Percentiles rank a stretch among this genome's conserved stretches.
Evolutionary conservation across 2,797 vertebrate species (phyloP).

Genomic region (Carapus acus): DNA sequence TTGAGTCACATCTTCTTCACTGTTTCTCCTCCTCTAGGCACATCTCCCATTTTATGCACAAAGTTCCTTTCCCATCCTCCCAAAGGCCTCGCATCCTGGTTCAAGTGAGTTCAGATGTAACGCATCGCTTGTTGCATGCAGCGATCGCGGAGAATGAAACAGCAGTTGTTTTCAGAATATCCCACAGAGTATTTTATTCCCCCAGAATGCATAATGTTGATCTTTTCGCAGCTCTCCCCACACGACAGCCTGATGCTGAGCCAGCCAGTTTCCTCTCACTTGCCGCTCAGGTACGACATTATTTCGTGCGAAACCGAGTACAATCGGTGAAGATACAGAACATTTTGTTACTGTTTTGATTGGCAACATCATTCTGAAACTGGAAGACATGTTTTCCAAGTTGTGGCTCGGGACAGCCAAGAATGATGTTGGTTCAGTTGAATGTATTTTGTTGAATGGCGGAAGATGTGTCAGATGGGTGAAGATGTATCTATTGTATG

Average conservation of each 20-base stretch:
- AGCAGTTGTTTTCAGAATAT: slow-evolving; percentile 4
- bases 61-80: slow-evolving; percentile 95
- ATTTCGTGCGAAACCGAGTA: background rate
- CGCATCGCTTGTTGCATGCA: background rate
- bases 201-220: slow-evolving; percentile 33
- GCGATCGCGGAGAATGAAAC: slow-evolving; percentile 1
- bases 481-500: background rate
- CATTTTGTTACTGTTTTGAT: too few species aligned
- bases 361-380: too few species aligned
- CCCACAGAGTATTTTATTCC: slow-evolving; percentile 8
- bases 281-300: slow-evolving; percentile 82
- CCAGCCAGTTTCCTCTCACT: slow-evolving; percentile 93
- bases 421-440: background rate
- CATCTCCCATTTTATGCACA: slow-evolving; percentile 98
- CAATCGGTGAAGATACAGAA: too few species aligned
- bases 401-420: too few species aligned
- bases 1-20: too few species aligned
- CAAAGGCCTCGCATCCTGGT: slow-evolving; percentile 96
- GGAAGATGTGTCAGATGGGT: too few species aligned
- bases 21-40: slow-evolving; percentile 74
- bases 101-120: slow-evolving; percentile 74
- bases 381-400: too few species aligned
- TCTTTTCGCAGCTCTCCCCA: slow-evolving; percentile 82
- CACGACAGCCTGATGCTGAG: slow-evolving; percentile 96
- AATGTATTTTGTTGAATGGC: too few species aligned